Percentiles rank a stretch among this genome's conserved stretches.
Evolutionary conservation across 1,140 invertebrate genomes (phyloP).

Genomic region (Ceratina japonica): DNA sequence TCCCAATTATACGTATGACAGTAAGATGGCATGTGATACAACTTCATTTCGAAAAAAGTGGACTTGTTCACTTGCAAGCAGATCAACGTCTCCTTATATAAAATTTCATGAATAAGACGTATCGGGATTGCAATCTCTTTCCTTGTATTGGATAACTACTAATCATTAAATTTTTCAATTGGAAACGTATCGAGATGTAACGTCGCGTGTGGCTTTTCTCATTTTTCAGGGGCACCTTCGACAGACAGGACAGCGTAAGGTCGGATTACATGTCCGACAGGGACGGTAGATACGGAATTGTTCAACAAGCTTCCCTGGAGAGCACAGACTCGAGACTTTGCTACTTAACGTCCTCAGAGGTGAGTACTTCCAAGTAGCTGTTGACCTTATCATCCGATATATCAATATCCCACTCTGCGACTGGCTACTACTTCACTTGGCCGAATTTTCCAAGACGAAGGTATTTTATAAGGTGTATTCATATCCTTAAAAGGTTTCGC

Average conservation of each 20-base stretch:
- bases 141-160: not conserved
- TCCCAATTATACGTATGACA: too few relatives aligned
- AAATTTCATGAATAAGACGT: too few relatives aligned
- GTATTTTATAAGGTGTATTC: not conserved
- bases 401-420: constrained; percentile 59
- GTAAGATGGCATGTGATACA: too few relatives aligned
- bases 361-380: constrained; percentile 81
- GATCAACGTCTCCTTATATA: too few relatives aligned
- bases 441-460: not conserved
- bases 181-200: not conserved
- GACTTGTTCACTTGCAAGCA: too few relatives aligned
- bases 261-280: constrained; percentile 94
- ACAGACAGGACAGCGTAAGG: constrained; percentile 92
- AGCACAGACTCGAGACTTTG: constrained; percentile 95
- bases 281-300: constrained; percentile 90
- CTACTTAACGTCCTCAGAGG: constrained; percentile 97
- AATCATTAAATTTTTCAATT: not conserved
- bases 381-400: constrained; percentile 71
- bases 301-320: constrained; percentile 95
- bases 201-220: not conserved
- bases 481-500: not conserved
- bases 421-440: not conserved
- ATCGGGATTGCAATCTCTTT: too few relatives aligned
- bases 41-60: too few relatives aligned
- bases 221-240: constrained; percentile 86